Base-by-base conservation (phyloP, 92 coral and sea anemone species). In the Nematostella vectensis region DNA sequence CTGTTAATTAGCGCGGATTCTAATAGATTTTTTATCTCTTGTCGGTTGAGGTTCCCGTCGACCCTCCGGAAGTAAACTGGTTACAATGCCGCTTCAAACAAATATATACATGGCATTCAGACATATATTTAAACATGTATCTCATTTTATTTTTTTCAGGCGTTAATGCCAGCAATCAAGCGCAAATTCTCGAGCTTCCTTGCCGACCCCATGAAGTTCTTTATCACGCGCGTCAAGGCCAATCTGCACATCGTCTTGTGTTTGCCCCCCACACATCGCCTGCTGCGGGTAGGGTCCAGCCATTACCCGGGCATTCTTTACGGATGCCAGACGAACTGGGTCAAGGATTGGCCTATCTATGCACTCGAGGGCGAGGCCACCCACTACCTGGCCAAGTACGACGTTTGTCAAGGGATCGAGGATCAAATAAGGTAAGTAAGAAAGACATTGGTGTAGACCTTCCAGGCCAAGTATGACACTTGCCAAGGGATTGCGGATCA, bases 181-280 rank as follows among this genome's bases (percentile, higher is more conserved):
- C 80, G 87, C 76, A 91, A 91, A 62, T 91, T 91, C 63, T 91
- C 98, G 43, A 91, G 83, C 75, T 91, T 91, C 62, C 74, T 91
- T 25, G 87, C 98, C 6, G 98, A 91, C 53, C 98, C 98, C 11
- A 91, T 87, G 96, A 91, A 87, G 77, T 91, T 91, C 78, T 91
- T 91, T 29, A 59, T 91, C 65, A 91, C 98, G 2, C 89, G 98
- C 40, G 96, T 91, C 13, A 91, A 91, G 61, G 84, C 93, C 55
- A 91, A 91, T 55, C 84, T 91, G 29, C 98, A 91, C 68, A 69
- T 91, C 47, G 80, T 86, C 37, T 36, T 91, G 27, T 91, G 98
- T 63, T 72, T 91, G 11, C 93, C 87, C 25, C 98, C 98, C 26
- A 86, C 93, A 2, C 98, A 91, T 57, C 78, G 63, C 22, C 78